phyloP scores from a whole-genome alignment of 1,140 invertebrate genomes.

The Bombus polaris region DNA sequence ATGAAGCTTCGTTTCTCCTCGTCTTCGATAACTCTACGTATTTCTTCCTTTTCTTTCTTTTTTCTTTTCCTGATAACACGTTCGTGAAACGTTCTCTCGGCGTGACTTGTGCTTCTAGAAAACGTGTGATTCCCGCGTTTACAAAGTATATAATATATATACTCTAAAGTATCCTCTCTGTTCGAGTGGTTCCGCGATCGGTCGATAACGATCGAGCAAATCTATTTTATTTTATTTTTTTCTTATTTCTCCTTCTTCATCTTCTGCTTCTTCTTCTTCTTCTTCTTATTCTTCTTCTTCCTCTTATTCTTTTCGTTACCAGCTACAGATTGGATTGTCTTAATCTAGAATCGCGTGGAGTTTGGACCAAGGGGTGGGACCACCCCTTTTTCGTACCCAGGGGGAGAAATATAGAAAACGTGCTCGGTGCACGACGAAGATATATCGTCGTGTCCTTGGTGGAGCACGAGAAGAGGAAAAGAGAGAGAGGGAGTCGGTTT shows the following conservation, averaged over 20 bases:
- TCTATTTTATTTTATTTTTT: neutral
- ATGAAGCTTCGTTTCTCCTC: neutral
- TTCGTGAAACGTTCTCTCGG: neutral
- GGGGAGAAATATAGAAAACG: conserved; percentile 3
- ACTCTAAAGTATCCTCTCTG: neutral
- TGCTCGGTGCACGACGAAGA: neutral
- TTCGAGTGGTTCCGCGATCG: conserved; percentile 14
- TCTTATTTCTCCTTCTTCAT: neutral
- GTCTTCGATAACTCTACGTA: neutral
- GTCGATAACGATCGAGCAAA: neutral
- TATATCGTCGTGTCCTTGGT: neutral
- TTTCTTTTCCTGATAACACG: neutral
- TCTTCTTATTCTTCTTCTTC: neutral
- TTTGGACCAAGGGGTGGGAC: conserved; percentile 52
- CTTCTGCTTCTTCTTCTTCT: neutral
- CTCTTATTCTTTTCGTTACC: conserved; percentile 17
- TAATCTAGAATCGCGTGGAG: conserved; percentile 60
- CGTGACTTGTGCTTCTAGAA: neutral
- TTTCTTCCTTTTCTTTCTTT: neutral
- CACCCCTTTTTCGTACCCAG: conserved; percentile 11
- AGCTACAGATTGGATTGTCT: conserved; percentile 65
- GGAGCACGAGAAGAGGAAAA: neutral
- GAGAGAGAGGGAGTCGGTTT: too few relatives aligned
- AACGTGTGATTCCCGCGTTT: neutral
- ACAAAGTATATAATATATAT: conserved; percentile 1